A percentile compares a stretch with the other conserved stretches of the same genome.
Conservation (phyloP, 2,888 invertebrate genomes). For the Cerceris rybyensis region DNA sequence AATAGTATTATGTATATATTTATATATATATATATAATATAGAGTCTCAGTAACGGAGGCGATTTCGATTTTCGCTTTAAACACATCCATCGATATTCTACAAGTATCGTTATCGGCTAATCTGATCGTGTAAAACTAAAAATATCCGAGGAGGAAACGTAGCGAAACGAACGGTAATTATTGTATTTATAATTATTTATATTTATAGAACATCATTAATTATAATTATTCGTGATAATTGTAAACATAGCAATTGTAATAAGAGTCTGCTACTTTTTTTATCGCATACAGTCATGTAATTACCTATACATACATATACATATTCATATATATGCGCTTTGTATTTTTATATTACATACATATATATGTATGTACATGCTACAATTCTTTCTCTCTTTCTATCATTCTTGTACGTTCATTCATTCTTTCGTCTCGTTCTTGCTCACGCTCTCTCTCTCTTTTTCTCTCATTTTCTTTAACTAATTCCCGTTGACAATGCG, state of each 20-base stretch:
- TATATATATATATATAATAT: conserved; percentile 64
- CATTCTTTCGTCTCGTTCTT: neutral
- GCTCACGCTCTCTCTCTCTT: conserved; percentile 2
- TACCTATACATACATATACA: conserved; percentile 78
- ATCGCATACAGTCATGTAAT: conserved; percentile 76
- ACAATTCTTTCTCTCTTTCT: conserved; percentile 26
- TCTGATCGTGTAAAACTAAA: conserved; percentile 70
- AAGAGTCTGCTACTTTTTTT: conserved; percentile 71
- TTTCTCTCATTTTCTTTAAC: neutral
- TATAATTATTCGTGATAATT: conserved; percentile 82
- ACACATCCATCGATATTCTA: conserved; percentile 80
- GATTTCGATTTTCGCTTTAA: conserved; percentile 69
- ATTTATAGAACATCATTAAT: conserved; percentile 74
- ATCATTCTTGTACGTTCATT: neutral
- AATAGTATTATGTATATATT: too few relatives aligned
- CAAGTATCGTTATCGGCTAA: conserved; percentile 74
- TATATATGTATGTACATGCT: conserved; percentile 76
- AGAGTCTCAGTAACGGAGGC: conserved; percentile 69
- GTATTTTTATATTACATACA: conserved; percentile 76
- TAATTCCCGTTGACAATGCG: conserved; percentile 8
- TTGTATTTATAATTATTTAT: conserved; percentile 73
- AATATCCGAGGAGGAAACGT: conserved; percentile 71
- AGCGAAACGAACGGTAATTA: conserved; percentile 70
- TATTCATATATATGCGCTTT: conserved; percentile 74
- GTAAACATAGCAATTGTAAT: conserved; percentile 83